Percentiles rank a stretch among this genome's conserved stretches.
Evolutionary conservation across 1,140 invertebrate genomes (phyloP).

Genomic region (Psilanteris sp.): DNA sequence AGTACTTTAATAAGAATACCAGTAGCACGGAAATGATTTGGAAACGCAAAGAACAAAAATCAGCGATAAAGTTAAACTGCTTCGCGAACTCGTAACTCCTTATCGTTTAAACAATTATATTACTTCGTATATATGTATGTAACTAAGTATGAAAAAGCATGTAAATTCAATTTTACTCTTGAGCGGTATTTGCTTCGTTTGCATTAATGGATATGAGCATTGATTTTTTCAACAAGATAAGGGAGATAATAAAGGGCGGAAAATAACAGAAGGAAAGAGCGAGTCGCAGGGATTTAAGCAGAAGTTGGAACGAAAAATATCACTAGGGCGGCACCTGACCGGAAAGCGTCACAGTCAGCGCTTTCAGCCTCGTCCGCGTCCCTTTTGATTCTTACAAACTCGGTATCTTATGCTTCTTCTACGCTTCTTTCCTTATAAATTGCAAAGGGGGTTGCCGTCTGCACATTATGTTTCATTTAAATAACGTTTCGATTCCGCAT

Average conservation of each 20-base stretch:
- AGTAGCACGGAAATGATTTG: too few relatives aligned
- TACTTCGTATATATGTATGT: too few relatives aligned
- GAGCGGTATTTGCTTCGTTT: constrained; percentile 4
- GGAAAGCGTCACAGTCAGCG: constrained; percentile 78
- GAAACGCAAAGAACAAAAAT: too few relatives aligned
- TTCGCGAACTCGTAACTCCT: too few relatives aligned
- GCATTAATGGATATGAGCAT: constrained; percentile 38
- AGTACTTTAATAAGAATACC: too few relatives aligned
- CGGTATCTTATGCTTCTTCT: constrained; percentile 22
- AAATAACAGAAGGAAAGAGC: constrained; percentile 64
- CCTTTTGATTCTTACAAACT: constrained; percentile 56
- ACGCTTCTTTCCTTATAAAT: constrained; percentile 15
- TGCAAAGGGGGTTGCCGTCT: constrained; percentile 46
- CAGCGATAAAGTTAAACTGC: too few relatives aligned
- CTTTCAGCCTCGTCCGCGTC: constrained; percentile 74
- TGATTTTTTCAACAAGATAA: constrained; percentile 27
- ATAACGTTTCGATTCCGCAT: too few relatives aligned
- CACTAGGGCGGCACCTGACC: constrained; percentile 77
- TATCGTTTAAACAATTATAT: too few relatives aligned
- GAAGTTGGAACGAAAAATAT: constrained; percentile 71
- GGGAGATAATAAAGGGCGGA: constrained; percentile 38
- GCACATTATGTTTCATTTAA: constrained; percentile 32
- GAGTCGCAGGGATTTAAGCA: constrained; percentile 55
- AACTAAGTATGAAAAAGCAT: too few relatives aligned
- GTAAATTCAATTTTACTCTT: too few relatives aligned